Percentiles rank a stretch among this genome's conserved stretches.
Evolutionary conservation across 2,113 vertebrate genomes (phyloP).

Genomic region (Neomonachus schauinslandi): DNA sequence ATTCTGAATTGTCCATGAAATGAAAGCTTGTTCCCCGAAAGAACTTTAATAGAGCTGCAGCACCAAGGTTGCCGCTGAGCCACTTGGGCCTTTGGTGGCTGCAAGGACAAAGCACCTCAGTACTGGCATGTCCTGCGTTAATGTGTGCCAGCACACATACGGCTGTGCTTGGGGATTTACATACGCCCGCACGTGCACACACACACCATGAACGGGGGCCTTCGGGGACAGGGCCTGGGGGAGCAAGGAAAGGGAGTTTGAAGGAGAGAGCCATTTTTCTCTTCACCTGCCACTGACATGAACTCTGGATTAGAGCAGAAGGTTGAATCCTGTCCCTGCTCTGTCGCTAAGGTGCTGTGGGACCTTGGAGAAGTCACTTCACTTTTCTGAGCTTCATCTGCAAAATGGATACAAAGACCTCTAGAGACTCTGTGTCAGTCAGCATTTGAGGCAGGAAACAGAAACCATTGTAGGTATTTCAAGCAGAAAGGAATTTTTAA

Average conservation of each 20-base stretch:
- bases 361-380: neutral
- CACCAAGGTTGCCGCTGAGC: neutral
- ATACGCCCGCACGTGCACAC: neutral
- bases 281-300: neutral
- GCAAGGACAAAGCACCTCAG: neutral
- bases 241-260: neutral
- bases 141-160: neutral
- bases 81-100: neutral
- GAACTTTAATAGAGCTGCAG: conserved; percentile 29
- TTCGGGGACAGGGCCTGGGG: neutral
- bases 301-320: neutral
- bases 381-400: neutral
- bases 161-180: too few relatives aligned
- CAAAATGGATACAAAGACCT: neutral
- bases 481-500: neutral
- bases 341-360: neutral
- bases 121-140: neutral
- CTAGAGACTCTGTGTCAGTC: neutral
- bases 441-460: neutral
- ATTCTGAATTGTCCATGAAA: conserved; percentile 69
- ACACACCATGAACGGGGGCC: neutral
- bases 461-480: neutral
- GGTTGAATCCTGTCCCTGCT: neutral
- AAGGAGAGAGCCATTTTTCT: neutral
- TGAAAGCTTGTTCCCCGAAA: conserved; percentile 52